These are phyloP conservation scores for Manis pentadactyla DNA, from an alignment of 2,797 vertebrate genomes.

Conservation along the genomic window DNA sequence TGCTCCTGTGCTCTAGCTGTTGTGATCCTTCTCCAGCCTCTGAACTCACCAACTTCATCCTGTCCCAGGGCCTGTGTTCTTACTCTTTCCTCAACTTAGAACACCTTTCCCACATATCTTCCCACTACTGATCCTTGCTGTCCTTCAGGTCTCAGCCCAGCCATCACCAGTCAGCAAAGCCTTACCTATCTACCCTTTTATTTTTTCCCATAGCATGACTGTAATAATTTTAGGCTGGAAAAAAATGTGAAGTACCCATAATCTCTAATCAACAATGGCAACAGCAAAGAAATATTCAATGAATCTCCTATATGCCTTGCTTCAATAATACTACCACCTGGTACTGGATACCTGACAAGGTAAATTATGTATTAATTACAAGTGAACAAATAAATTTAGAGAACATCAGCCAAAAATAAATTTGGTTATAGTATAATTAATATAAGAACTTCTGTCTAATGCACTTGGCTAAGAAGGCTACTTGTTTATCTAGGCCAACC, in stretches of 20 bases:
- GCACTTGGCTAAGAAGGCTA: not conserved
- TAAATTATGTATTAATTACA: slow-evolving; percentile 10
- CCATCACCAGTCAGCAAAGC: not conserved
- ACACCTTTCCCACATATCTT: not conserved
- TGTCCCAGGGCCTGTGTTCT: not conserved
- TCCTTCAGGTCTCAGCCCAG: not conserved
- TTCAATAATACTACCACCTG: not conserved
- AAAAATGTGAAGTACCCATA: not conserved
- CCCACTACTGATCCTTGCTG: not conserved
- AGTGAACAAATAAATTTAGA: not conserved
- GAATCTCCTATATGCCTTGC: not conserved
- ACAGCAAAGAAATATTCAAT: not conserved
- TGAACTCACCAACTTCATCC: not conserved
- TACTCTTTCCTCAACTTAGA: not conserved
- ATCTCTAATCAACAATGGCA: not conserved
- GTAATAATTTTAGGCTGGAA: not conserved
- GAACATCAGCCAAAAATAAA: not conserved
- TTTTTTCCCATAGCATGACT: not conserved
- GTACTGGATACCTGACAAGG: not conserved
- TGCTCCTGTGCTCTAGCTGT: not conserved
- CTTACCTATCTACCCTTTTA: not conserved
- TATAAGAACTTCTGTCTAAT: not conserved
- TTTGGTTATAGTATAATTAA: not conserved
- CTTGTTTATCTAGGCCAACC: not conserved
- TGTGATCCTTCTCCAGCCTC: not conserved